phyloP scores from a whole-genome alignment of 35 echinoderm and acorn worm species.

The Lytechinus pictus region DNA sequence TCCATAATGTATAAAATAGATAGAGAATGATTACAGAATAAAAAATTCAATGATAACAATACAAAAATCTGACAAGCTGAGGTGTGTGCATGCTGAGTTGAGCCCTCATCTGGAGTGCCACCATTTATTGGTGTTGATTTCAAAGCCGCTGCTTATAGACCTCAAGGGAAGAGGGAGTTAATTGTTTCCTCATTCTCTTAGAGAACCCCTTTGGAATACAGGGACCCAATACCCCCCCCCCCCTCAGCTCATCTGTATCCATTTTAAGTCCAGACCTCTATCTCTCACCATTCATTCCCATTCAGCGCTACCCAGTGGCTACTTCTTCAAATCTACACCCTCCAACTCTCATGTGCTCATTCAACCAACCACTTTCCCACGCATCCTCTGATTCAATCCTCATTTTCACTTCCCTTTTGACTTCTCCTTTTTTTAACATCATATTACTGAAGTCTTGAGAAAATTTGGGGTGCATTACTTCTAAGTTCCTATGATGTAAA shows the following conservation, averaged over 20 bases:
- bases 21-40: neutral
- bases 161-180: neutral
- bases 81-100: neutral
- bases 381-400: neutral
- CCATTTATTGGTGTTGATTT: neutral
- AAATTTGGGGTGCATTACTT: neutral
- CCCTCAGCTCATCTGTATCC: neutral
- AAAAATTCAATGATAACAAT: neutral
- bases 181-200: neutral
- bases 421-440: neutral
- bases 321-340: neutral
- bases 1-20: neutral
- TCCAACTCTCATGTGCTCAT: neutral
- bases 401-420: neutral
- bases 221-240: neutral
- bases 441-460: neutral
- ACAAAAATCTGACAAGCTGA: neutral
- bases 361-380: neutral
- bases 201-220: neutral
- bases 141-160: neutral
- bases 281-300: neutral
- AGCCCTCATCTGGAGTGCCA: neutral
- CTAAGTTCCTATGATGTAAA: neutral
- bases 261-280: neutral
- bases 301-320: neutral